A percentile compares a stretch with the other conserved stretches of the same genome.
Conservation (phyloP, 1,140 invertebrate species). For the Drosophila tsacasi region DNA sequence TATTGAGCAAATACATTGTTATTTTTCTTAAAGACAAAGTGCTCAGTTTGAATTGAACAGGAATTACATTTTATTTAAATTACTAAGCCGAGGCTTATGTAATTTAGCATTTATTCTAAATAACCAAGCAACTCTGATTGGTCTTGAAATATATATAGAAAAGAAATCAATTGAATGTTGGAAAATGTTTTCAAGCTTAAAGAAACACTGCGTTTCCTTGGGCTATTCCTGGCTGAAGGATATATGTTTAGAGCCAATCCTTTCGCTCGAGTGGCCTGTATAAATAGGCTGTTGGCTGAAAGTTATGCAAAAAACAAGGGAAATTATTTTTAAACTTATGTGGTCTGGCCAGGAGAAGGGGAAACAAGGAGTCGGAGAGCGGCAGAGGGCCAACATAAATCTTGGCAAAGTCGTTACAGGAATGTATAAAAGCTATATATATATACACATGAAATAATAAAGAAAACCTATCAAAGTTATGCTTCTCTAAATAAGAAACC, state of each 20-base stretch:
- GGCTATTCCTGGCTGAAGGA: conserved; percentile 7
- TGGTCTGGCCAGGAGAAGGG: neutral
- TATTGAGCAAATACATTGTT: neutral
- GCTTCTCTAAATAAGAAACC: neutral
- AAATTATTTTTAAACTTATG: conserved; percentile 50
- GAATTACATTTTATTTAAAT: neutral
- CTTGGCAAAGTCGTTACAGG: conserved; percentile 29
- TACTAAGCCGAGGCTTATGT: neutral
- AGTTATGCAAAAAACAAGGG: conserved; percentile 43
- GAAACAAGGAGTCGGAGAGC: neutral
- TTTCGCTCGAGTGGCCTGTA: conserved; percentile 34
- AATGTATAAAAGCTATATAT: conserved; percentile 14
- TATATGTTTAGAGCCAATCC: neutral
- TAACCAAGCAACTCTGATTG: neutral
- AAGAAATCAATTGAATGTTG: conserved; percentile 8
- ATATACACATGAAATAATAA: neutral
- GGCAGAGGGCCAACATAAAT: conserved; percentile 25
- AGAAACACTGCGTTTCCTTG: neutral
- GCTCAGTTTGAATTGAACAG: neutral
- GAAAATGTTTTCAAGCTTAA: conserved; percentile 2
- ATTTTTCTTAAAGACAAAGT: neutral
- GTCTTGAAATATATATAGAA: neutral
- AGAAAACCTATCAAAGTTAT: neutral
- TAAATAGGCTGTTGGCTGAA: conserved; percentile 45
- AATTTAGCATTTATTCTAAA: neutral